Evolutionary conservation across 2,888 invertebrate species (phyloP).

Genomic region (Cyaniris semiargus): DNA sequence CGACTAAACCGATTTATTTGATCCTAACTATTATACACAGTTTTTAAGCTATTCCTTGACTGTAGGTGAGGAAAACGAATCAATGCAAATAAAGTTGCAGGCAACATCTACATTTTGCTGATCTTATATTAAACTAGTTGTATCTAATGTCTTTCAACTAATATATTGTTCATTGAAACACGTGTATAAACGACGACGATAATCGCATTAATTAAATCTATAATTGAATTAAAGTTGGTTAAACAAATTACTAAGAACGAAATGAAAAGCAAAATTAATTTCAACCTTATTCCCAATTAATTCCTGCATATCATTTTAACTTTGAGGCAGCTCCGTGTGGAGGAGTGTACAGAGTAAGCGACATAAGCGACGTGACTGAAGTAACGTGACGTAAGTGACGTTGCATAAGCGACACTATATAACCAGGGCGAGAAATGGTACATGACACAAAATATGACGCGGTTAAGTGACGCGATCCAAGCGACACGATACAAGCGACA

Average conservation of each 20-base stretch:
- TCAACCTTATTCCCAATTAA: conserved; percentile 21
- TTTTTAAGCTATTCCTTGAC: too few relatives aligned
- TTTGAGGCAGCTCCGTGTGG: conserved; percentile 13
- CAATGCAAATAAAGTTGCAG: too few relatives aligned
- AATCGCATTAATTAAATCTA: not conserved
- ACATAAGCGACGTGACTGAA: not conserved
- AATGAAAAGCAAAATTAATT: conserved; percentile 22
- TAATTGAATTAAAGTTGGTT: conserved; percentile 1
- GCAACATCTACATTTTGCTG: too few relatives aligned
- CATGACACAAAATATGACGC: too few relatives aligned
- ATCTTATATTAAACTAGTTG: not conserved
- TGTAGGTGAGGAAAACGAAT: too few relatives aligned
- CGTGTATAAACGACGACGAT: not conserved
- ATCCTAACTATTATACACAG: too few relatives aligned
- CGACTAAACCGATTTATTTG: too few relatives aligned
- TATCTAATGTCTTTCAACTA: not conserved
- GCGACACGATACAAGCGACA: too few relatives aligned
- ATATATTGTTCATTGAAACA: not conserved
- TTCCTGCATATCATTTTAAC: conserved; percentile 14
- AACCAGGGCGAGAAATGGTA: too few relatives aligned
- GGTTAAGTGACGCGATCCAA: too few relatives aligned
- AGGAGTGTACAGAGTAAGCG: not conserved
- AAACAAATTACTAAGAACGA: conserved; percentile 24
- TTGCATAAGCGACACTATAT: not conserved
- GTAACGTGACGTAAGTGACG: not conserved